phyloP scores from a whole-genome alignment of 2,113 vertebrate species.

The Pachypanchax playfairii region DNA sequence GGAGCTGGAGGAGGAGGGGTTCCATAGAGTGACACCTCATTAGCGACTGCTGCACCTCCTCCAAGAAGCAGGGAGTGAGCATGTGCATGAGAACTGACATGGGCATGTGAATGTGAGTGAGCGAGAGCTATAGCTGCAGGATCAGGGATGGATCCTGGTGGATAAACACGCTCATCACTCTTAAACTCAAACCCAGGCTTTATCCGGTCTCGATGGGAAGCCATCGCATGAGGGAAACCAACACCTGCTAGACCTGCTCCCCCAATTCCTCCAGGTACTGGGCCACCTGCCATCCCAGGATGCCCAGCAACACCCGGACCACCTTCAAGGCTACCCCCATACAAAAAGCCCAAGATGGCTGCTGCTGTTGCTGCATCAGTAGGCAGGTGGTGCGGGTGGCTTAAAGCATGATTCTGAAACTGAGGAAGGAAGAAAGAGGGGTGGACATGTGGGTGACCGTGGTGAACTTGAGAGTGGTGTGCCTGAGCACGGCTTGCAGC shows the following conservation, averaged over 20 bases:
- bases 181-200: constrained; percentile 94
- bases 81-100: constrained; percentile 68
- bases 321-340: constrained; percentile 80
- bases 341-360: constrained; percentile 82
- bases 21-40: constrained; percentile 79
- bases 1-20: constrained; percentile 77
- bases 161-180: constrained; percentile 80
- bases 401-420: constrained; percentile 80
- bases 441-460: constrained; percentile 80
- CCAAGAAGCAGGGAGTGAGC: constrained; percentile 79
- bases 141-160: constrained; percentile 69
- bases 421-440: constrained; percentile 83
- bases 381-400: constrained; percentile 79
- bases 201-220: constrained; percentile 90
- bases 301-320: constrained; percentile 71
- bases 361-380: constrained; percentile 82
- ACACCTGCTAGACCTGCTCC: constrained; percentile 77
- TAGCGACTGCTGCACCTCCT: constrained; percentile 66
- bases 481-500: constrained; percentile 70
- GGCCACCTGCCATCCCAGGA: constrained; percentile 78
- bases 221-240: constrained; percentile 78
- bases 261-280: constrained; percentile 78
- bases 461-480: constrained; percentile 79
- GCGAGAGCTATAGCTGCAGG: constrained; percentile 74
- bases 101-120: constrained; percentile 78